These are phyloP conservation scores for Forficula auricularia DNA, from an alignment of 1,140 invertebrate species.

Conservation along the genomic window DNA sequence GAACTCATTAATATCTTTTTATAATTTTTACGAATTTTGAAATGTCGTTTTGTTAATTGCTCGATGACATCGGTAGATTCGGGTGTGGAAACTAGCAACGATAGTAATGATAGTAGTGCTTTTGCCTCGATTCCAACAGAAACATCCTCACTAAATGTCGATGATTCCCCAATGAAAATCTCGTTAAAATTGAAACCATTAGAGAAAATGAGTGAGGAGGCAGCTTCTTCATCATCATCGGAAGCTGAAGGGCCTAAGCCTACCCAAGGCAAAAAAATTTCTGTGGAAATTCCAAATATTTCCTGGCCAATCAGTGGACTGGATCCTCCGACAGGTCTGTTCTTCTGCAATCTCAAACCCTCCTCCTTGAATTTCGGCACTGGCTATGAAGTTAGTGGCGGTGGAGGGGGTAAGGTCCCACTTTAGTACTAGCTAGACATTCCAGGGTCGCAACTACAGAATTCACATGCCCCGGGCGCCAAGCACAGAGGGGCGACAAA, in stretches of 20 bases:
- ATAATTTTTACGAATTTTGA: no score
- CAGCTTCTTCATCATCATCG: neutral
- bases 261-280: constrained; percentile 25
- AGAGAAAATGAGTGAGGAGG: neutral
- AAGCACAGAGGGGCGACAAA: no score
- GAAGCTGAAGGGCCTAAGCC: neutral
- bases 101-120: constrained; percentile 40
- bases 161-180: neutral
- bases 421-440: no score
- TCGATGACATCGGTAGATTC: constrained; percentile 33
- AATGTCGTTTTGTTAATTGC: neutral
- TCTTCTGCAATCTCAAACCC: no score
- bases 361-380: no score
- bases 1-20: no score
- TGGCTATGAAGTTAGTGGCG: no score
- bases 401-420: no score
- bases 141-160: neutral
- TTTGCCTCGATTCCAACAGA: neutral
- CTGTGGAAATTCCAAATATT: constrained; percentile 13
- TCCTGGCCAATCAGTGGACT: no score
- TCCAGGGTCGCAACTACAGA: no score
- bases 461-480: no score
- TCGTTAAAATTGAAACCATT: neutral
- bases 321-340: no score
- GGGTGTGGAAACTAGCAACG: constrained; percentile 44